Conservation (phyloP, 1,140 invertebrate species). For the Cardiocondyla obscurior region DNA sequence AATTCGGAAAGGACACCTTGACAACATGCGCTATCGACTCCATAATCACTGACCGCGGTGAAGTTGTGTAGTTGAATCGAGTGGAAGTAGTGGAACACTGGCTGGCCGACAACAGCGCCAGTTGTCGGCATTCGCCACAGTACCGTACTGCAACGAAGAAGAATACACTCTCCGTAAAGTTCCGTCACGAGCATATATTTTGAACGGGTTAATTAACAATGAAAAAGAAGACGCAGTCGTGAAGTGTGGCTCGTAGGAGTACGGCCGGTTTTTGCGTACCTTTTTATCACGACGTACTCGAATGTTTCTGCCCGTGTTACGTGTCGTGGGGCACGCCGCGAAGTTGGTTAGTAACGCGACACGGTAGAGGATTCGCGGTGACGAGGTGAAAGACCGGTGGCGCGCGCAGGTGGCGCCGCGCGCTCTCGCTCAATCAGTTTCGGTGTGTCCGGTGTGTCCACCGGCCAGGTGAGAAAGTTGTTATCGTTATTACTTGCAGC, state of each 20-base stretch:
- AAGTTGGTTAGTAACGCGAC: not conserved
- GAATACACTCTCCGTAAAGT: too few relatives aligned
- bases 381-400: conserved; percentile 57
- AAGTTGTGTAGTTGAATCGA: conserved; percentile 71
- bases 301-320: too few relatives aligned
- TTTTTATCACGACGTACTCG: too few relatives aligned
- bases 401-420: conserved; percentile 71
- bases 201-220: too few relatives aligned
- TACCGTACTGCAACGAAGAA: too few relatives aligned
- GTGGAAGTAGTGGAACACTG: too few relatives aligned
- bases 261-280: too few relatives aligned
- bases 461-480: conserved; percentile 56
- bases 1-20: conserved; percentile 90
- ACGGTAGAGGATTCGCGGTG: conserved; percentile 6
- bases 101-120: conserved; percentile 33
- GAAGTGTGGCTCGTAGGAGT: too few relatives aligned
- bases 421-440: conserved; percentile 55
- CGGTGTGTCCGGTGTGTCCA: conserved; percentile 58
- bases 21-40: conserved; percentile 89
- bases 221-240: too few relatives aligned
- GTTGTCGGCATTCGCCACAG: too few relatives aligned
- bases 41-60: conserved; percentile 86
- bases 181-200: too few relatives aligned
- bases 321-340: too few relatives aligned
- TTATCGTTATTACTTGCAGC: conserved; percentile 43